Conservation (phyloP, 1,140 invertebrate species). For the Stenopsyche tienmushanensis region DNA sequence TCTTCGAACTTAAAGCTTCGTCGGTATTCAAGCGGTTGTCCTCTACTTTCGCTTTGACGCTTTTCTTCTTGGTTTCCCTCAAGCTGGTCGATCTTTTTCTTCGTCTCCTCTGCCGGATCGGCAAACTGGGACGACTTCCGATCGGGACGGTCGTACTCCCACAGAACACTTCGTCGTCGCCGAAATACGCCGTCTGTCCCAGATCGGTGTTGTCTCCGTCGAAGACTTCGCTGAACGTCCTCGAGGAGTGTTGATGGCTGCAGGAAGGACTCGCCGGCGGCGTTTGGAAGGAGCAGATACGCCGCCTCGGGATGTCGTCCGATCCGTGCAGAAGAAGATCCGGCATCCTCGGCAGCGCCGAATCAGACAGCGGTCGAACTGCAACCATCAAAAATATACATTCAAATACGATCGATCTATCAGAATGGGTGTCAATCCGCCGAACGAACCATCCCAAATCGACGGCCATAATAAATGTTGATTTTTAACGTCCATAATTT, state of each 20-base stretch:
- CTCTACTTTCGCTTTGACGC: too few relatives aligned
- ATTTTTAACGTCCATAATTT: neutral
- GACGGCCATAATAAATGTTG: neutral
- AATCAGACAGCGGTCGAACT: conserved; percentile 28
- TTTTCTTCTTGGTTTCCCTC: conserved; percentile 12
- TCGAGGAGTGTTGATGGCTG: conserved; percentile 30
- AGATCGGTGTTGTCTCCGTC: neutral
- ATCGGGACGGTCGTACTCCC: neutral
- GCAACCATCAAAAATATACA: conserved; percentile 10
- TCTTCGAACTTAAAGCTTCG: conserved; percentile 6
- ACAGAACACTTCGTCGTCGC: conserved; percentile 34
- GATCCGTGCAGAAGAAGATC: conserved; percentile 15
- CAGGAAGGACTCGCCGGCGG: conserved; percentile 24
- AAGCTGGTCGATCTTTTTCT: conserved; percentile 19
- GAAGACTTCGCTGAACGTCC: conserved; percentile 34
- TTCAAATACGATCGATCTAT: neutral
- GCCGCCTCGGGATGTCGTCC: neutral
- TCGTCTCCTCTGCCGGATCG: conserved; percentile 27
- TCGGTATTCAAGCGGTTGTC: too few relatives aligned
- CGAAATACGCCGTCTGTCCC: neutral
- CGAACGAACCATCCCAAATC: neutral
- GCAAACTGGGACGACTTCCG: neutral
- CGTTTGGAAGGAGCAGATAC: conserved; percentile 9
- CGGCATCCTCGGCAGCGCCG: conserved; percentile 19
- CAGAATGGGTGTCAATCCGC: neutral